phyloP scores from a whole-genome alignment of 2,888 invertebrate species.

The Caenorhabditis virilis region DNA sequence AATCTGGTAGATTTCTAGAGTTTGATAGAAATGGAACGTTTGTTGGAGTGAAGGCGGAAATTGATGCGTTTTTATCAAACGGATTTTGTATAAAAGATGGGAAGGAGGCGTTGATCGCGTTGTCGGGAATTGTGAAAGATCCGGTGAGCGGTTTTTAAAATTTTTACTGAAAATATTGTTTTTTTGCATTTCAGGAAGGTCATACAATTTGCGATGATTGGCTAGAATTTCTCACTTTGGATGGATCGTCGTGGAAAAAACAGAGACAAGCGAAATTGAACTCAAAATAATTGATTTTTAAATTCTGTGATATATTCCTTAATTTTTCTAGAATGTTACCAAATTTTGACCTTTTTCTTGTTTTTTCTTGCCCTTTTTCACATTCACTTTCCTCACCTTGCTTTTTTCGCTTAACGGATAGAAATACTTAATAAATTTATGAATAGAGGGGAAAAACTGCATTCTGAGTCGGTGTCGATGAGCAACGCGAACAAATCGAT shows the following conservation, averaged over 20 bases:
- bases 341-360: background rate
- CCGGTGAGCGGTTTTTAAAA: slow-evolving; percentile 30
- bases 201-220: slow-evolving; percentile 65
- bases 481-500: slow-evolving; percentile 3
- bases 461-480: background rate
- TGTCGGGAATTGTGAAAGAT: slow-evolving; percentile 60
- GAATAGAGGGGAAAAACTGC: background rate
- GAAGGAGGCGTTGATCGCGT: slow-evolving; percentile 56
- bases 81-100: slow-evolving; percentile 55
- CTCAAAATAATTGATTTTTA: background rate
- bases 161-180: slow-evolving; percentile 2
- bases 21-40: slow-evolving; percentile 42
- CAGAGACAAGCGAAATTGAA: slow-evolving; percentile 16
- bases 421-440: background rate
- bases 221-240: slow-evolving; percentile 59
- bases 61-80: slow-evolving; percentile 63
- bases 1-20: slow-evolving; percentile 58
- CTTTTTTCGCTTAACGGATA: background rate
- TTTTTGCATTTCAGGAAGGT: slow-evolving; percentile 37
- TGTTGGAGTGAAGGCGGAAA: slow-evolving; percentile 46
- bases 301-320: background rate
- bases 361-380: background rate
- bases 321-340: background rate
- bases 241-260: slow-evolving; percentile 61
- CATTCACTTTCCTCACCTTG: background rate